Conservation (phyloP, 1,140 invertebrate genomes). For the Probaryconus sp. region DNA sequence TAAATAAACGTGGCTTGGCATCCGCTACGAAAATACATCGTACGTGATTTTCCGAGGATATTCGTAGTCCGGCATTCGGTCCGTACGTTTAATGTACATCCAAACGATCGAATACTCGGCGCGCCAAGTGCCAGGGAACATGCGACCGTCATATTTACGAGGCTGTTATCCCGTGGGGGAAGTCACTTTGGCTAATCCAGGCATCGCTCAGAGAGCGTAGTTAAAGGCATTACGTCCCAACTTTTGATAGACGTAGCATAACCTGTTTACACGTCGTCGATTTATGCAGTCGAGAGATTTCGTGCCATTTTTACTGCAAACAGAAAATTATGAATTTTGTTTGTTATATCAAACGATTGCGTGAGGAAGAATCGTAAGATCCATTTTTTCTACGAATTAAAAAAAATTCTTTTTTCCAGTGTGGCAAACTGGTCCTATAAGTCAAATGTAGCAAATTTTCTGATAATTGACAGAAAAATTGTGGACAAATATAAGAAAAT, state of each 20-base stretch:
- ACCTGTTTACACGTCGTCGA: slow-evolving; percentile 36
- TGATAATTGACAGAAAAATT: too few relatives aligned
- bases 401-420: too few relatives aligned
- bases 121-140: slow-evolving; percentile 5
- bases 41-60: neutral
- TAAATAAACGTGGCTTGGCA: neutral
- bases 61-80: neutral
- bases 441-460: too few relatives aligned
- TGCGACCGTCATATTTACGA: slow-evolving; percentile 32
- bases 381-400: too few relatives aligned
- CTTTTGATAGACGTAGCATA: slow-evolving; percentile 36
- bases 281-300: slow-evolving; percentile 20
- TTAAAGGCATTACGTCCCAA: slow-evolving; percentile 24
- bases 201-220: slow-evolving; percentile 22
- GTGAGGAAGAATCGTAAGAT: too few relatives aligned
- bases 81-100: neutral
- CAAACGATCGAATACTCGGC: slow-evolving; percentile 3
- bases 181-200: slow-evolving; percentile 33
- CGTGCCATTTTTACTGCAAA: too few relatives aligned
- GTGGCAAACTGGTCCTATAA: too few relatives aligned
- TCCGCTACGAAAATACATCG: neutral
- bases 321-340: too few relatives aligned
- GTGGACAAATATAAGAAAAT: too few relatives aligned
- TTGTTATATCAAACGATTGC: too few relatives aligned
- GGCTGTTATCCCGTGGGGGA: slow-evolving; percentile 20